A percentile compares a stretch with the other conserved stretches of the same genome.
These are phyloP conservation scores for Cataglyphis rosenhaueri DNA, from an alignment of 2,888 invertebrate species.

Conservation along the genomic window DNA sequence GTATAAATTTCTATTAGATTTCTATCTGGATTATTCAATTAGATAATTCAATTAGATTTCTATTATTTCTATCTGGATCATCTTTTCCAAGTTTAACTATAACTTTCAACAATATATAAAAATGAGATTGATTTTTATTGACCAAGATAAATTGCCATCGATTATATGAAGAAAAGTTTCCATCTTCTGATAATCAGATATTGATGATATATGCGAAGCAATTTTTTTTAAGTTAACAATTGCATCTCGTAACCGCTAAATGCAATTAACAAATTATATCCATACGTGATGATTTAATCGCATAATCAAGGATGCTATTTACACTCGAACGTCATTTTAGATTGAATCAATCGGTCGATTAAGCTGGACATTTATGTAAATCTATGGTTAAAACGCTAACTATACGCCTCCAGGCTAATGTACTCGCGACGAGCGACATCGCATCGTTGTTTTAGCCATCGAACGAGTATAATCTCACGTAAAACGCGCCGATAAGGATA, in stretches of 20 bases:
- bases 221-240: constrained; percentile 3
- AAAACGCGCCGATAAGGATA: constrained; percentile 57
- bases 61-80: background rate
- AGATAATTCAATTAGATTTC: no score
- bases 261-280: constrained; percentile 36
- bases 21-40: no score
- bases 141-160: background rate
- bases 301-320: background rate
- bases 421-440: constrained; percentile 7
- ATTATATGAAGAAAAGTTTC: background rate
- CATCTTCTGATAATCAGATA: background rate
- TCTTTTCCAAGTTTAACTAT: background rate
- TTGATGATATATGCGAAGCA: background rate
- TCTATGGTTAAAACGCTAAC: background rate
- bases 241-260: constrained; percentile 11
- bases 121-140: constrained; percentile 18
- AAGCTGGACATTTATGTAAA: background rate
- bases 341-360: background rate
- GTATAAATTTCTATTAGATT: background rate
- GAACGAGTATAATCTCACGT: constrained; percentile 63
- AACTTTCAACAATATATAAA: constrained; percentile 15
- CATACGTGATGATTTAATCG: constrained; percentile 6
- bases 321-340: background rate
- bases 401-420: constrained; percentile 26
- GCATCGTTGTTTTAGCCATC: constrained; percentile 59